Conservation (phyloP, 2,888 invertebrate species). For the Chrysomela aeneicollis region DNA sequence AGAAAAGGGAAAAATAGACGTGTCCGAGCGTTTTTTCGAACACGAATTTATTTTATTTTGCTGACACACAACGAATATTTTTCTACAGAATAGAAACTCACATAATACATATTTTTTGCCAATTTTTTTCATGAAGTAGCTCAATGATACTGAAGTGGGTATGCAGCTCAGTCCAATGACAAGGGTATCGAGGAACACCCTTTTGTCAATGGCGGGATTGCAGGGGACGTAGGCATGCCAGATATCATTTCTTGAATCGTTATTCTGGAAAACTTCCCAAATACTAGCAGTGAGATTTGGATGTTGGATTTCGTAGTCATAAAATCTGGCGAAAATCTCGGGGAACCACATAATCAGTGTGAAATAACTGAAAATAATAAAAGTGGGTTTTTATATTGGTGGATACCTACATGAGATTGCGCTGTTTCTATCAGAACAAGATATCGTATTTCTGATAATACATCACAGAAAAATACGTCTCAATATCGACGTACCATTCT, state of each 20-base stretch:
- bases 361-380: constrained; percentile 63
- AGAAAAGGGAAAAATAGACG: no score
- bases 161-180: constrained; percentile 68
- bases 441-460: background rate
- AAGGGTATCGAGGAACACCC: constrained; percentile 66
- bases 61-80: no score
- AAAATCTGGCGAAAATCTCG: constrained; percentile 71
- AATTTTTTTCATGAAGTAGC: constrained; percentile 66
- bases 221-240: constrained; percentile 41
- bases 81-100: no score
- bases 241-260: constrained; percentile 20
- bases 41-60: no score
- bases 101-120: constrained; percentile 68
- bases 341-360: constrained; percentile 76
- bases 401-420: no score
- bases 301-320: constrained; percentile 63
- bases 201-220: constrained; percentile 60
- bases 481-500: no score
- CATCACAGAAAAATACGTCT: background rate
- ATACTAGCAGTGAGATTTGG: constrained; percentile 63
- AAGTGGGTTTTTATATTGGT: no score
- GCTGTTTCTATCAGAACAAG: no score
- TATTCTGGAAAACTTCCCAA: constrained; percentile 64
- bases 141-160: constrained; percentile 66
- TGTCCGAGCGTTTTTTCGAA: no score